phyloP scores from a whole-genome alignment of 2,113 vertebrate genomes.

The Prunella himalayana region DNA sequence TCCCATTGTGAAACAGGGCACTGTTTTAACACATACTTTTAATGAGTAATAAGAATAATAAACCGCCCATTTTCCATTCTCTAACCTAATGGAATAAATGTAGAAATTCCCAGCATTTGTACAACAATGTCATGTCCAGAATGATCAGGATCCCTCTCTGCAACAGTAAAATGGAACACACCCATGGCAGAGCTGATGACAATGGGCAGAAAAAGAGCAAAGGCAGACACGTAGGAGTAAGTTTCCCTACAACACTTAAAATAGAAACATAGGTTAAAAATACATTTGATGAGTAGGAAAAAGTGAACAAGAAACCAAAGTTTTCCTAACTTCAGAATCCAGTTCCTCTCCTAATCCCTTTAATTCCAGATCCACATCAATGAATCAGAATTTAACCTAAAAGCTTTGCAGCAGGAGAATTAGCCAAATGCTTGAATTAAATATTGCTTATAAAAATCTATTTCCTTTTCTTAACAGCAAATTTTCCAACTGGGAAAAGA shows the following conservation, averaged over 20 bases:
- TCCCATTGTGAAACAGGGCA: not conserved
- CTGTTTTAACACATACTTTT: not conserved
- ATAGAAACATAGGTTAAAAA: slow-evolving; percentile 37
- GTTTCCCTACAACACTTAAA: not conserved
- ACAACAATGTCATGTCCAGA: not conserved
- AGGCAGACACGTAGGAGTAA: not conserved
- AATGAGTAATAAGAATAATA: slow-evolving; percentile 43
- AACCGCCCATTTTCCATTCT: slow-evolving; percentile 18
- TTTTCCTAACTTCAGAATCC: not conserved
- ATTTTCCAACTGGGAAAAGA: slow-evolving; percentile 35
- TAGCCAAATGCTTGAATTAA: slow-evolving; percentile 25
- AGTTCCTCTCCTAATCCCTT: not conserved
- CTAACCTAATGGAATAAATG: slow-evolving; percentile 15
- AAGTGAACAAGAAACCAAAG: not conserved
- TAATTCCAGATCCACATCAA: not conserved
- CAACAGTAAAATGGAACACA: not conserved
- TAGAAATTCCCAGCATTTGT: not conserved
- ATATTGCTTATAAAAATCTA: slow-evolving; percentile 27
- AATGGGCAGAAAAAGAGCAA: not conserved
- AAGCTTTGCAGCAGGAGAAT: not conserved
- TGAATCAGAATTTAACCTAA: slow-evolving; percentile 30
- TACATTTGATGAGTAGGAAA: slow-evolving; percentile 17
- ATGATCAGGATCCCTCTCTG: not conserved
- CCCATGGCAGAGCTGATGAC: slow-evolving; percentile 1
- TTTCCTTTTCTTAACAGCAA: not conserved